Percentiles rank a stretch among this genome's conserved stretches.
phyloP scores from a whole-genome alignment of 1,140 invertebrate species.

The Drosophila oshimai region DNA sequence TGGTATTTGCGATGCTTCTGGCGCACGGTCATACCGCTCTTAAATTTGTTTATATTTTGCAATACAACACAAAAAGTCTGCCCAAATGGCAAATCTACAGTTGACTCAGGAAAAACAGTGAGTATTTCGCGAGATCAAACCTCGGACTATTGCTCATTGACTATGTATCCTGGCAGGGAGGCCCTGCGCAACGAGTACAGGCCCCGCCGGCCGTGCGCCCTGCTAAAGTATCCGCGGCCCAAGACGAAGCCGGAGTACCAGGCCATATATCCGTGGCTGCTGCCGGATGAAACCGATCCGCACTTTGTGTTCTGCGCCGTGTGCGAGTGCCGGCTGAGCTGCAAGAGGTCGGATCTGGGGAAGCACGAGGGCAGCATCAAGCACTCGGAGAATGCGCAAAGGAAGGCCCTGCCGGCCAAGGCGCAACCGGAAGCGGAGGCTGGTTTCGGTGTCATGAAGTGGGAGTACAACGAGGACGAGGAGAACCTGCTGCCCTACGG shows the following conservation, averaged over 20 bases:
- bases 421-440: neutral
- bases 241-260: conserved; percentile 74
- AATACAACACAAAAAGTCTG: conserved; percentile 16
- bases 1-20: neutral
- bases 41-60: conserved; percentile 69
- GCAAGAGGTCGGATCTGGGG: conserved; percentile 66
- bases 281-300: conserved; percentile 69
- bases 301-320: conserved; percentile 70
- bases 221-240: conserved; percentile 61
- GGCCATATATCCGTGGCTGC: conserved; percentile 61
- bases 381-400: conserved; percentile 62
- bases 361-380: conserved; percentile 74
- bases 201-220: conserved; percentile 60
- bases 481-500: conserved; percentile 41
- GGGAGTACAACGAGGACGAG: conserved; percentile 65
- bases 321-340: conserved; percentile 65
- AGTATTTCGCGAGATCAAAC: conserved; percentile 8
- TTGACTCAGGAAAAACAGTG: conserved; percentile 73
- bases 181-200: conserved; percentile 67
- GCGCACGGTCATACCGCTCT: conserved; percentile 9
- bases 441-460: conserved; percentile 21
- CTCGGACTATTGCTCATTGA: neutral
- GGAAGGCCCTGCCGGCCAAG: conserved; percentile 36
- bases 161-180: conserved; percentile 17
- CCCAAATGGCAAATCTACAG: conserved; percentile 60